Evolutionary conservation across 2,888 invertebrate species (phyloP).

Genomic region (Asteroscopus sphinx): DNA sequence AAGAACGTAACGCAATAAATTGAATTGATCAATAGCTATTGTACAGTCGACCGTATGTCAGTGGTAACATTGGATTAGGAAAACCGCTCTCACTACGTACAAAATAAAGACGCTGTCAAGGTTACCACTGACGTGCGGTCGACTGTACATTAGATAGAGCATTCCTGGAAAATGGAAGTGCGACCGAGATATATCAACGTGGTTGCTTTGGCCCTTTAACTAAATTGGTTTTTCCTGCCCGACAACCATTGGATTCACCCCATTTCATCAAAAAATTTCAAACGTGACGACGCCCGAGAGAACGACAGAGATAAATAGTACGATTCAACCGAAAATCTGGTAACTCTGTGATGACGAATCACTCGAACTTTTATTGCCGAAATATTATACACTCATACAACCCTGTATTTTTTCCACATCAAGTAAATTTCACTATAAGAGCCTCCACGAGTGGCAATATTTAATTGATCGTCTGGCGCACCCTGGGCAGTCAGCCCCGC

Average conservation of each 20-base stretch:
- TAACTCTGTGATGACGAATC: not conserved
- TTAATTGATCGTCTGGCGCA: too few relatives aligned
- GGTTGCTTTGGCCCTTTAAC: slow-evolving; percentile 22
- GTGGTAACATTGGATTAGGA: too few relatives aligned
- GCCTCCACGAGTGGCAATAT: too few relatives aligned
- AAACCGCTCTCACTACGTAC: too few relatives aligned
- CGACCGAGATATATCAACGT: slow-evolving; percentile 20
- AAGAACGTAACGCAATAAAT: slow-evolving; percentile 29
- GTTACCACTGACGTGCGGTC: too few relatives aligned
- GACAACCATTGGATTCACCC: slow-evolving; percentile 26
- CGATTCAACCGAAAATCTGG: slow-evolving; percentile 1
- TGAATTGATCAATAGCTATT: slow-evolving; percentile 34
- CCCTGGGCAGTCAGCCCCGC: too few relatives aligned
- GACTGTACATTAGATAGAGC: slow-evolving; percentile 42
- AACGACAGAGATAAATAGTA: not conserved
- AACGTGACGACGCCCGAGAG: slow-evolving; percentile 7
- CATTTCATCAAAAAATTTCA: slow-evolving; percentile 24
- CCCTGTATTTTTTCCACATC: too few relatives aligned
- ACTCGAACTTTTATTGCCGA: too few relatives aligned
- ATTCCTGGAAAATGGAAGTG: slow-evolving; percentile 24
- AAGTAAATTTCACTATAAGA: too few relatives aligned
- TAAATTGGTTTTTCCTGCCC: slow-evolving; percentile 34
- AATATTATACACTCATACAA: too few relatives aligned
- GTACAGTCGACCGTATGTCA: too few relatives aligned
- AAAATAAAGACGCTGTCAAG: too few relatives aligned